Percentiles rank a stretch among this genome's conserved stretches.
phyloP scores from a whole-genome alignment of 2,888 invertebrate genomes.

The Noctua janthe region DNA sequence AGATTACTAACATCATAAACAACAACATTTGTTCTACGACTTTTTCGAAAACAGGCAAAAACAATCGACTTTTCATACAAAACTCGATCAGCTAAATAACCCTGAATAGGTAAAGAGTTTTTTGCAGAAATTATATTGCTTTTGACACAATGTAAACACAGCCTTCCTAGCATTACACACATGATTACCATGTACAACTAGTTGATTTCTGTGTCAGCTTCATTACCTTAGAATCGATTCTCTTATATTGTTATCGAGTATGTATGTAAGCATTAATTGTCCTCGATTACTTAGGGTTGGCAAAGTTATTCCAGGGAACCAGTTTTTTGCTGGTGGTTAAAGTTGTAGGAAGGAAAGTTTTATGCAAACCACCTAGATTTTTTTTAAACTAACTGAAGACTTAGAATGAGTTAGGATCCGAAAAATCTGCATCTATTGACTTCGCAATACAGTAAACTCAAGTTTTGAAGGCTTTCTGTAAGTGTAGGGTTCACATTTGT shows the following conservation, averaged over 20 bases:
- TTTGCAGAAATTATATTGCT: neutral
- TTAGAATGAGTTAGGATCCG: too few species aligned
- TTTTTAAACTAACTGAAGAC: too few species aligned
- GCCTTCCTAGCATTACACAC: constrained; percentile 40
- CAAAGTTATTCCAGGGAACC: neutral
- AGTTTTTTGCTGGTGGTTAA: neutral
- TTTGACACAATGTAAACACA: constrained; percentile 23
- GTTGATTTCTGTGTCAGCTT: constrained; percentile 63
- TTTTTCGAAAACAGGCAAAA: too few species aligned
- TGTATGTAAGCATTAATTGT: constrained; percentile 51
- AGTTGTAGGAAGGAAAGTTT: neutral
- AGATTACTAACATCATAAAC: too few species aligned
- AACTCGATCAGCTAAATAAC: too few species aligned
- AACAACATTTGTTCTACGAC: too few species aligned
- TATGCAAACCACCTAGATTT: neutral
- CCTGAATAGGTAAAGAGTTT: neutral
- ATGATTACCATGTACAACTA: constrained; percentile 59
- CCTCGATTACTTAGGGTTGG: constrained; percentile 54
- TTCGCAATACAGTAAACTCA: too few species aligned
- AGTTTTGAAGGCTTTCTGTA: too few species aligned
- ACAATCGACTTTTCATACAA: too few species aligned
- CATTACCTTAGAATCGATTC: constrained; percentile 62
- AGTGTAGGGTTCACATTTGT: too few species aligned
- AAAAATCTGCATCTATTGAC: too few species aligned
- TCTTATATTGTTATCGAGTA: constrained; percentile 62